Percentiles rank a stretch among this genome's conserved stretches.
These are phyloP conservation scores for Anadara kagoshimensis DNA, from an alignment of 1,140 invertebrate genomes.

Conservation along the genomic window DNA sequence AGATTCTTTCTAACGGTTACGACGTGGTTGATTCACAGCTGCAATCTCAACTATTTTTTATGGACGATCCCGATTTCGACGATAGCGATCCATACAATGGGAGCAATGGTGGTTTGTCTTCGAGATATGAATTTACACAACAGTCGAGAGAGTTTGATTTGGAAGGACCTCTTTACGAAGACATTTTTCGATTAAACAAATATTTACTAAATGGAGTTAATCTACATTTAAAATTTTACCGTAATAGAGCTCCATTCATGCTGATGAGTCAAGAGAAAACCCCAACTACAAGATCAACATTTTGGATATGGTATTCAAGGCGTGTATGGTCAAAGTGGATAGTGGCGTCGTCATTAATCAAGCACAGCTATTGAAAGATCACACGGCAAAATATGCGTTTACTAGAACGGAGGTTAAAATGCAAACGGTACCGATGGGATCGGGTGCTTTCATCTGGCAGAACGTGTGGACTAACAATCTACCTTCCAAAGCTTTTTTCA, in stretches of 20 bases:
- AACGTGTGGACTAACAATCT: conserved; percentile 16
- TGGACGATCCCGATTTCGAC: conserved; percentile 13
- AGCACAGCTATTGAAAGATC: not conserved
- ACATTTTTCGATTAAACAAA: conserved; percentile 7
- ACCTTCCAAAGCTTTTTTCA: conserved; percentile 13
- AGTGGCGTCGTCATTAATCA: not conserved
- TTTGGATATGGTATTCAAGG: conserved; percentile 3
- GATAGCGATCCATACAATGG: conserved; percentile 19
- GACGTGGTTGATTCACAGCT: conserved; percentile 28
- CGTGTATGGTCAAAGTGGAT: not conserved
- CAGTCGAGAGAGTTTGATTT: conserved; percentile 10
- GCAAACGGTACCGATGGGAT: conserved; percentile 15
- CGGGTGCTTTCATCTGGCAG: conserved; percentile 10
- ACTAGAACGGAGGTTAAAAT: conserved; percentile 16
- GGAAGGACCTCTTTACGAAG: conserved; percentile 12
- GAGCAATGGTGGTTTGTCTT: conserved; percentile 8
- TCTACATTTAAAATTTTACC: conserved; percentile 16
- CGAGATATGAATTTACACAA: conserved; percentile 23
- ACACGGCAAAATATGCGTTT: conserved; percentile 9
- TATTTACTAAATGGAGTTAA: conserved; percentile 20
- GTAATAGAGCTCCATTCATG: not conserved
- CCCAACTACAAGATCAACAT: conserved; percentile 5
- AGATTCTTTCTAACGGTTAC: conserved; percentile 19
- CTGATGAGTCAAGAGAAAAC: not conserved
- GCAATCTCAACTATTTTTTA: conserved; percentile 27